These are phyloP conservation scores for Bombus impatiens DNA, from an alignment of 1,140 invertebrate genomes.

Conservation along the genomic window DNA sequence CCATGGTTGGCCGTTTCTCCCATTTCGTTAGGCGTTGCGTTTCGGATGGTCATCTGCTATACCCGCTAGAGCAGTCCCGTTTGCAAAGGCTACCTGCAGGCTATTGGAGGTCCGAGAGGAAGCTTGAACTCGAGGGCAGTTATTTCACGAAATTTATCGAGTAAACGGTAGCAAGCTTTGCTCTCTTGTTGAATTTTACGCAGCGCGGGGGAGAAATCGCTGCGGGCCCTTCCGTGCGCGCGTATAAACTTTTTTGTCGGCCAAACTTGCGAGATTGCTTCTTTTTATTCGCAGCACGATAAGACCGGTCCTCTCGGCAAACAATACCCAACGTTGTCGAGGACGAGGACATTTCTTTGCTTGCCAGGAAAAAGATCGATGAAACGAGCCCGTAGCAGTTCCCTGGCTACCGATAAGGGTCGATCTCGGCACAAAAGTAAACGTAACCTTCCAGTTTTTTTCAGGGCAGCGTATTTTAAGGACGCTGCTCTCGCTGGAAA, in stretches of 20 bases:
- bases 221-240: conserved; percentile 35
- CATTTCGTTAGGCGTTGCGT: too few relatives aligned
- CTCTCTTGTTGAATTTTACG: conserved; percentile 10
- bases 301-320: conserved; percentile 48
- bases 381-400: conserved; percentile 63
- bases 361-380: conserved; percentile 56
- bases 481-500: background rate
- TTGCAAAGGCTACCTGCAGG: too few relatives aligned
- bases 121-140: conserved; percentile 2
- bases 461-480: conserved; percentile 49
- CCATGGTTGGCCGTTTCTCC: too few relatives aligned
- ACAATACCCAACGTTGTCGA: conserved; percentile 50
- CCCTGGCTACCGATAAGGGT: conserved; percentile 66
- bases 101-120: background rate
- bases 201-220: conserved; percentile 18
- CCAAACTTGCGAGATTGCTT: conserved; percentile 56
- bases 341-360: conserved; percentile 56
- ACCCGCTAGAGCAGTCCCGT: too few relatives aligned
- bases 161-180: conserved; percentile 26
- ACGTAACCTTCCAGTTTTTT: conserved; percentile 55
- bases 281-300: conserved; percentile 58
- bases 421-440: conserved; percentile 48
- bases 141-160: conserved; percentile 52
- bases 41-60: too few relatives aligned
- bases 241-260: conserved; percentile 41